phyloP scores from a whole-genome alignment of 2,888 invertebrate genomes.

The Diaprepes abbreviatus region DNA sequence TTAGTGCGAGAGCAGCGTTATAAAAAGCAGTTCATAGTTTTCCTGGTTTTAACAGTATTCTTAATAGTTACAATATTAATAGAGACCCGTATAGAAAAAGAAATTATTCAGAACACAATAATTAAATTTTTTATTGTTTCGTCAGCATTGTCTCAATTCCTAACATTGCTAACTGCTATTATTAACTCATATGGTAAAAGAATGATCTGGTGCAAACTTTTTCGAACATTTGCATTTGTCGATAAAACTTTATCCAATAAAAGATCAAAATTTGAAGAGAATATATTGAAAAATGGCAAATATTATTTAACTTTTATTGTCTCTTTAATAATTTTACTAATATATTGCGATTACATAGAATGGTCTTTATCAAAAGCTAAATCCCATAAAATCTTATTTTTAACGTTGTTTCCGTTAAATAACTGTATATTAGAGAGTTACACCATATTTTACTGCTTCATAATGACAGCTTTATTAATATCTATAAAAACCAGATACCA shows the following conservation, averaged over 20 bases:
- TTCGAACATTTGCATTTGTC: neutral
- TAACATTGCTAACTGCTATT: neutral
- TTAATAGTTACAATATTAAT: too few relatives aligned
- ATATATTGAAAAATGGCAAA: neutral
- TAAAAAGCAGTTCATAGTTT: neutral
- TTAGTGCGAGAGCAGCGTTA: neutral
- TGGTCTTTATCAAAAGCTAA: neutral
- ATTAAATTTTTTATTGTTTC: neutral
- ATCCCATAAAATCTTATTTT: neutral
- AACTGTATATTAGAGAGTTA: neutral
- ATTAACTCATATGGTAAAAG: neutral
- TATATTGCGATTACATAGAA: neutral
- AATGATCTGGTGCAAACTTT: neutral
- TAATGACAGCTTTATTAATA: neutral
- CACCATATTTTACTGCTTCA: neutral
- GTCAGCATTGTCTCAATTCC: too few relatives aligned
- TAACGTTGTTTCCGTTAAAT: neutral
- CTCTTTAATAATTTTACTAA: neutral
- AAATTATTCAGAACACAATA: neutral
- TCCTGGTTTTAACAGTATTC: neutral
- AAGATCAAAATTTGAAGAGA: neutral
- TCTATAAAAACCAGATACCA: neutral
- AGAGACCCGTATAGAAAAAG: too few relatives aligned
- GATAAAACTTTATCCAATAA: neutral
- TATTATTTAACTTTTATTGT: neutral